Evolutionary conservation across 2,797 vertebrate genomes (phyloP), one percentile per base, ranked within the genome.

Genomic region (Pseudochaenichthys georgianus): DNA sequence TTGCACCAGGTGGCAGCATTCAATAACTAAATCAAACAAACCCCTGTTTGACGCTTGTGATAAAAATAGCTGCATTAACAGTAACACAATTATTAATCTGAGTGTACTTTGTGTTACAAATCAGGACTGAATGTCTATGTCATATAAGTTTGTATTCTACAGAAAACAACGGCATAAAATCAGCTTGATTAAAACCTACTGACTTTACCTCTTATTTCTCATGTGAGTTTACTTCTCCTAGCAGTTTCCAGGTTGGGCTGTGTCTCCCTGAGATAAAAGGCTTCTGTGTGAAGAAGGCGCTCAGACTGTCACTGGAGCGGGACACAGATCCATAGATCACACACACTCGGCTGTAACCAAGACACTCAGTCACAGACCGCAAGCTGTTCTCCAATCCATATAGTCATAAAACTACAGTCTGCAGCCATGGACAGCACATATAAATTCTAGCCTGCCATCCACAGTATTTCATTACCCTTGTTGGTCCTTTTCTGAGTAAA

Each of bases 341-440:
- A 93, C 78, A 88, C 74, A 70, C 83, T 78, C 54, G 43, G 58
- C 75, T 92, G 91, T 87, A 94, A 92, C 89, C 74, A 89, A 92
- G 87, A 92, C 76, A 70, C 77, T 74, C 75, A 75, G 57, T 73
- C 88, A 78, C 77, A 83, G 75, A 66, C 73, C 28, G 64, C 77
- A 81, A 85, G 77, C 88, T 83, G 80, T 71, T 89, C 85, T 60
- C 52, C 46, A 13, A 73, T 84, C 90, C 86, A 84, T 70, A 89
- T 64, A 76, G 83, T 54, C 87, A 81, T 91, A 89, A 93, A 93
- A 84, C 74, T 48, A 34, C 64, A 61, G 68, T 85, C 82, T 85
- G 78, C 85, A 80, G 53, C 54, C 19, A 67, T 12, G 54, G 85
- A 84, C 81, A 87, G 83, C 62, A 79, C 77, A 28, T 75, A 88